phyloP scores from a whole-genome alignment of 2,888 invertebrate genomes.

The Melieria omissa region DNA sequence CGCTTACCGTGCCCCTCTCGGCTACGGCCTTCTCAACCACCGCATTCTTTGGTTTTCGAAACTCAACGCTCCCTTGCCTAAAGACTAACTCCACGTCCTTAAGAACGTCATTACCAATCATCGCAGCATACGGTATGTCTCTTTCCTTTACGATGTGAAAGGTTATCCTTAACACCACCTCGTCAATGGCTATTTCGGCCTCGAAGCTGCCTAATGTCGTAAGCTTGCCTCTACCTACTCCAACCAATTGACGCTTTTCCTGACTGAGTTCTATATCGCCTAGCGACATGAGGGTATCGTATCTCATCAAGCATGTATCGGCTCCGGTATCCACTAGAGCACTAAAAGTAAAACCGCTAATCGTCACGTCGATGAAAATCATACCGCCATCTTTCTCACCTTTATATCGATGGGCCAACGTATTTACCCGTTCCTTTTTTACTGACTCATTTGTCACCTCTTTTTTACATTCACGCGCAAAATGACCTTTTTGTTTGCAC shows the following conservation, averaged over 20 bases:
- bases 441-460: background rate
- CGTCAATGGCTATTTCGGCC: background rate
- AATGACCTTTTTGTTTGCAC: conserved; percentile 10
- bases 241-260: background rate
- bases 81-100: conserved; percentile 6
- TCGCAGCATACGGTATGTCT: conserved; percentile 3
- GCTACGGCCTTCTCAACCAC: conserved; percentile 6
- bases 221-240: background rate
- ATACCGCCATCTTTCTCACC: background rate
- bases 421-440: conserved; percentile 4
- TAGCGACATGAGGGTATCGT: background rate
- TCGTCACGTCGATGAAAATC: background rate
- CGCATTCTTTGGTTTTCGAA: background rate
- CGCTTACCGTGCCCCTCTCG: background rate
- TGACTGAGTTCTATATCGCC: conserved; percentile 1
- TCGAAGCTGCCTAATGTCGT: conserved; percentile 15
- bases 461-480: conserved; percentile 2
- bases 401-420: background rate
- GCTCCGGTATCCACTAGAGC: background rate
- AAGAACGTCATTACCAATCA: background rate
- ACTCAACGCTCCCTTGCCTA: conserved; percentile 14
- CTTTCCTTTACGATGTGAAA: conserved; percentile 8
- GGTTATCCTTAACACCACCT: background rate
- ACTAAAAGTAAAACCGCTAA: conserved; percentile 5
- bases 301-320: background rate